These are phyloP conservation scores for Protophormia terraenovae DNA, from an alignment of 2,888 invertebrate genomes.

Conservation along the genomic window DNA sequence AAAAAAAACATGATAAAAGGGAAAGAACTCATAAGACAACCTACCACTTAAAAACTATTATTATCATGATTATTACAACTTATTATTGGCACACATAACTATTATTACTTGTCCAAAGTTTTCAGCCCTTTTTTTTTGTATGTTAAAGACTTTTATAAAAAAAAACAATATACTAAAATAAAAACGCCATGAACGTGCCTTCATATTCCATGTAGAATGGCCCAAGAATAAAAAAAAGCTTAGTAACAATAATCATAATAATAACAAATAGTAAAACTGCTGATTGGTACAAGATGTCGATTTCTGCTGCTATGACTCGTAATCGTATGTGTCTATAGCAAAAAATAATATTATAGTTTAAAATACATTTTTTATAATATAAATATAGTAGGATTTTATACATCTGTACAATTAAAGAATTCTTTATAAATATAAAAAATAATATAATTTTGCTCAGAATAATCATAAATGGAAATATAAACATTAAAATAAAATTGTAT, in stretches of 20 bases:
- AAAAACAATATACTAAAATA: neutral
- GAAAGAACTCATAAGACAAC: constrained; percentile 51
- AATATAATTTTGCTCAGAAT: neutral
- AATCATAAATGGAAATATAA: too few relatives aligned
- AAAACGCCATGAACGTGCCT: constrained; percentile 10
- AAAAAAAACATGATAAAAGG: constrained; percentile 35
- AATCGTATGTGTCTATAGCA: neutral
- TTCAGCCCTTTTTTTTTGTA: constrained; percentile 63
- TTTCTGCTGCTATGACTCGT: constrained; percentile 6
- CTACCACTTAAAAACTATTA: constrained; percentile 67
- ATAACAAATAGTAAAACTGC: constrained; percentile 62
- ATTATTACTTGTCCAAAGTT: constrained; percentile 70
- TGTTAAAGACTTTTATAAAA: constrained; percentile 16
- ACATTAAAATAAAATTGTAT: too few relatives aligned
- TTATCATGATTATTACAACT: constrained; percentile 71
- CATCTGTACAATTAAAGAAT: neutral
- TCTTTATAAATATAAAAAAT: neutral
- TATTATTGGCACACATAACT: constrained; percentile 70
- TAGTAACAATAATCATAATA: constrained; percentile 58
- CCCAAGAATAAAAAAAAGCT: neutral
- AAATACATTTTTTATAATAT: neutral
- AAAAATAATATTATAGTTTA: neutral
- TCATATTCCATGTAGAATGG: neutral
- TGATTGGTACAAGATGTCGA: constrained; percentile 62
- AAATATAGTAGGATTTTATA: too few relatives aligned